Conservation (phyloP, 2,888 invertebrate species). For the Cheilosia grossa region DNA sequence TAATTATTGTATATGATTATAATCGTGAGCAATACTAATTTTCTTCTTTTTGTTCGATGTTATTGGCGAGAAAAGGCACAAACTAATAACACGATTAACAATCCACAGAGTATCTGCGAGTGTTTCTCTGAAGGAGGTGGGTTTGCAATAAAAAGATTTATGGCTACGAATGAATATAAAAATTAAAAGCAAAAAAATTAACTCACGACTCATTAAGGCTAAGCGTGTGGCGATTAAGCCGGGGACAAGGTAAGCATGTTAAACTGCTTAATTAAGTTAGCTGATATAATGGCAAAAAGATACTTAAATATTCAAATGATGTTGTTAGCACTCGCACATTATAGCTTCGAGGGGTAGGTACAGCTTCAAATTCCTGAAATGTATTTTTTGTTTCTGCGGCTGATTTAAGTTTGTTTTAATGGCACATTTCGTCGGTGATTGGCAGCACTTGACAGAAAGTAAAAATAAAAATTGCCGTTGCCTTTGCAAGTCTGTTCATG, state of each 20-base stretch:
- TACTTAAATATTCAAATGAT: constrained; percentile 65
- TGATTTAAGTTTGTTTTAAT: neutral
- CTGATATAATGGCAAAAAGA: constrained; percentile 54
- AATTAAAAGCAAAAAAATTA: constrained; percentile 40
- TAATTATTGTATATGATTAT: constrained; percentile 39
- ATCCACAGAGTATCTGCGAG: constrained; percentile 42
- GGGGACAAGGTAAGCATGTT: constrained; percentile 74
- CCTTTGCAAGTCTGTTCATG: neutral
- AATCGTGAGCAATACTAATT: constrained; percentile 58
- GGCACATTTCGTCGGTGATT: neutral
- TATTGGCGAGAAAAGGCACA: constrained; percentile 60
- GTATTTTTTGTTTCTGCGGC: neutral
- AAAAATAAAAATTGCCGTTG: neutral
- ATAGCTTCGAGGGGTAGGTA: neutral
- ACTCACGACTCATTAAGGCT: constrained; percentile 72
- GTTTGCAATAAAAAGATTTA: constrained; percentile 65
- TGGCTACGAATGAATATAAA: constrained; percentile 53
- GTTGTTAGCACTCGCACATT: constrained; percentile 30
- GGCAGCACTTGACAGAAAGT: constrained; percentile 3
- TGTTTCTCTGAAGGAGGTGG: constrained; percentile 26
- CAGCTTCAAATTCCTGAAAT: neutral
- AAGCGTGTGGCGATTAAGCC: constrained; percentile 72
- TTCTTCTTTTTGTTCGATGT: constrained; percentile 20
- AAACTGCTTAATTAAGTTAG: constrained; percentile 74
- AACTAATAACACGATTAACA: constrained; percentile 71